Evolutionary conservation across 2,797 vertebrate genomes (phyloP).

Genomic region (Poecilia wingei): DNA sequence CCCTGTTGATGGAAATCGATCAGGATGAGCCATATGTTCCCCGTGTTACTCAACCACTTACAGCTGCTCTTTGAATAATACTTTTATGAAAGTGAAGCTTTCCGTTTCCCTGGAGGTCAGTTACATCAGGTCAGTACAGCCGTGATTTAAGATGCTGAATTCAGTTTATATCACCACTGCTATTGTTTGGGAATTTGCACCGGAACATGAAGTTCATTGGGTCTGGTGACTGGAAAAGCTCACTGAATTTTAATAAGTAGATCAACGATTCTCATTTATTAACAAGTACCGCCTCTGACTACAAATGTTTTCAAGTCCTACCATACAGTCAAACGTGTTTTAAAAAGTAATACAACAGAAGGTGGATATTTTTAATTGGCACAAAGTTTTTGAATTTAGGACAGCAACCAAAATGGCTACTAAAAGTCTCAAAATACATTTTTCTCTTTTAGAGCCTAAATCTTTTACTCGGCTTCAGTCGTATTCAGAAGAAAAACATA

Average conservation of each 20-base stretch:
- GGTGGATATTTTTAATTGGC: neutral
- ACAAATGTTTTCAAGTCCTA: neutral
- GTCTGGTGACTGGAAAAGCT: neutral
- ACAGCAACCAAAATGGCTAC: neutral
- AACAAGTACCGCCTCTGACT: neutral
- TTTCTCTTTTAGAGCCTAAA: neutral
- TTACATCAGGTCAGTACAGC: conserved; percentile 24
- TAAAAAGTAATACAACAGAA: neutral
- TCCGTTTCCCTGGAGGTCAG: conserved; percentile 13
- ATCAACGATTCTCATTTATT: neutral
- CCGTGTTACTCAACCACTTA: conserved; percentile 58
- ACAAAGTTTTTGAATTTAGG: neutral
- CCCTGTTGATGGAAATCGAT: conserved; percentile 57
- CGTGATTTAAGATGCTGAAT: conserved; percentile 28
- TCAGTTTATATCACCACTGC: neutral
- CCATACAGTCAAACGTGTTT: neutral
- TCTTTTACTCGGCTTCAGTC: neutral
- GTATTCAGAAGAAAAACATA: neutral
- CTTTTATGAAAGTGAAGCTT: conserved; percentile 49
- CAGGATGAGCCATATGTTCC: conserved; percentile 56
- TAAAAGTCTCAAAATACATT: neutral
- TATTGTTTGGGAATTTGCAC: neutral
- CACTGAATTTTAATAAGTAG: neutral
- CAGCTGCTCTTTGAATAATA: conserved; percentile 66
- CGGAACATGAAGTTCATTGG: neutral